phyloP scores from a whole-genome alignment of 1,140 invertebrate genomes.

The Frieseomelitta varia region DNA sequence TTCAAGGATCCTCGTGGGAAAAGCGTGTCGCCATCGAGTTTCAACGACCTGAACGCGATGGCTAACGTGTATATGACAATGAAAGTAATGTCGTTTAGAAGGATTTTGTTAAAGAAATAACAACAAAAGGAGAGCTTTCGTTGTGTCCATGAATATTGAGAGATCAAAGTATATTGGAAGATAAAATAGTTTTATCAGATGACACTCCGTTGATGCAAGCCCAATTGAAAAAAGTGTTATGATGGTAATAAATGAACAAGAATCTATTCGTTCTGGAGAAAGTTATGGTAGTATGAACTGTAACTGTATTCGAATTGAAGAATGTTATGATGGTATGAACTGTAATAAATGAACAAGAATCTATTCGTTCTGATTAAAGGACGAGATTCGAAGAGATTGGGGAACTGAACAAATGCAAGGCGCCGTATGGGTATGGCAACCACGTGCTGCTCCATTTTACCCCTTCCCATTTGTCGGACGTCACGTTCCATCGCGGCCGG shows the following conservation, averaged over 20 bases:
- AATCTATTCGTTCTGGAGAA: too few relatives aligned
- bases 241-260: not conserved
- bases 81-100: not conserved
- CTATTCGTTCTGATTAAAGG: not conserved
- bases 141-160: not conserved
- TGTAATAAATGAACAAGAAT: not conserved
- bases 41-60: conserved; percentile 9
- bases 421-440: conserved; percentile 54
- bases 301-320: too few relatives aligned
- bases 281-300: too few relatives aligned
- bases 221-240: not conserved
- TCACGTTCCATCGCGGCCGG: conserved; percentile 23
- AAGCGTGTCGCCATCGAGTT: not conserved
- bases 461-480: conserved; percentile 22
- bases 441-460: conserved; percentile 50
- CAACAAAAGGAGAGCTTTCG: not conserved
- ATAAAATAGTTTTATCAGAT: too few relatives aligned
- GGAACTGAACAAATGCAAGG: not conserved
- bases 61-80: not conserved
- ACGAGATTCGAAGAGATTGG: not conserved
- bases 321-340: too few relatives aligned
- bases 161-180: not conserved
- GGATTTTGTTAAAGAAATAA: too few relatives aligned
- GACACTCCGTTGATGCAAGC: not conserved
- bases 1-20: conserved; percentile 15